A percentile compares a stretch with the other conserved stretches of the same genome.
Conservation (phyloP, 2,888 invertebrate species). For the Amphipyra tragopoginis region DNA sequence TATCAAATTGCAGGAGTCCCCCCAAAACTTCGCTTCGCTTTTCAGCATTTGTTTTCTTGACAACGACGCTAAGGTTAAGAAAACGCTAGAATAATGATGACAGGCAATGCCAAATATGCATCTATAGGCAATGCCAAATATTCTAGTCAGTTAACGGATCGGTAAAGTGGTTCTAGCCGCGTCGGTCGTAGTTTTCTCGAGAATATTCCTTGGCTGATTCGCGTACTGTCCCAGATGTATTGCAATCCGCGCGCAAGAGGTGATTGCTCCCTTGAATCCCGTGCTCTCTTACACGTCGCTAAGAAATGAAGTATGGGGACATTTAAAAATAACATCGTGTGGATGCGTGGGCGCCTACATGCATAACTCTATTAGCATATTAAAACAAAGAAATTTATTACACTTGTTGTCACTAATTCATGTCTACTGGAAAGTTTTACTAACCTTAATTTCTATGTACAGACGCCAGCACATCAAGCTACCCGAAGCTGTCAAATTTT, state of each 20-base stretch:
- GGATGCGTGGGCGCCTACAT: constrained; percentile 36
- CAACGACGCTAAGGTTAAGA: too few species aligned
- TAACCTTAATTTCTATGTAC: constrained; percentile 32
- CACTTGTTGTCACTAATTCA: constrained; percentile 13
- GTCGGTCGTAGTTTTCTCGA: constrained; percentile 26
- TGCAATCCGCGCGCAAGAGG: constrained; percentile 51
- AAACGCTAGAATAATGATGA: background rate
- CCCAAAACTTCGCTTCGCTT: too few species aligned
- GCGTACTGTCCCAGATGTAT: constrained; percentile 52
- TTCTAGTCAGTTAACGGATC: background rate
- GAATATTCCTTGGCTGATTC: constrained; percentile 48
- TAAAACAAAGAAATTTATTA: constrained; percentile 28
- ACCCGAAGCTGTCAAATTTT: too few species aligned
- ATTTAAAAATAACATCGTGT: constrained; percentile 64
- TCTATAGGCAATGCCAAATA: background rate
- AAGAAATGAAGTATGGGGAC: constrained; percentile 56
- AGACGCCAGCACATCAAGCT: too few species aligned
- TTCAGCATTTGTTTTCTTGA: too few species aligned
- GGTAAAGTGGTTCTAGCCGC: constrained; percentile 9
- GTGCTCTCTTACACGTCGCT: constrained; percentile 48
- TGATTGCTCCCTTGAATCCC: constrained; percentile 65
- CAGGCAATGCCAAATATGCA: background rate
- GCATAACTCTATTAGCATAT: constrained; percentile 36
- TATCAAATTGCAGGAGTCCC: too few species aligned
- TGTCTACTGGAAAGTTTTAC: constrained; percentile 36